Percentiles rank a stretch among this genome's conserved stretches.
phyloP scores from a whole-genome alignment of 2,888 invertebrate species.

The Xestia sexstrigata region DNA sequence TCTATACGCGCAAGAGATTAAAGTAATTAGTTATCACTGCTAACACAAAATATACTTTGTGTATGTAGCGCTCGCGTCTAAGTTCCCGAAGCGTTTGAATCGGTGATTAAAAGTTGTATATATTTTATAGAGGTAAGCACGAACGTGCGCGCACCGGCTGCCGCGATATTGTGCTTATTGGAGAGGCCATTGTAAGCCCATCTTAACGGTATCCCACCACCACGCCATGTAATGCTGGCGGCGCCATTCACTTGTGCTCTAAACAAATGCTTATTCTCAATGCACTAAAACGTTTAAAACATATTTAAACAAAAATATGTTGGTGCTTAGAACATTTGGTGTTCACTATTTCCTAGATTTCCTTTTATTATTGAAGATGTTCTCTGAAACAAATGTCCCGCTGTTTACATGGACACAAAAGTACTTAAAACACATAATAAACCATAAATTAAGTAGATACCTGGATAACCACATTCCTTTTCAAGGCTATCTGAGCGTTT shows the following conservation, averaged over 20 bases:
- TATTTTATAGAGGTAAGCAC: constrained; percentile 35
- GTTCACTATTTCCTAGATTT: constrained; percentile 9
- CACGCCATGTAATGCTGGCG: constrained; percentile 25
- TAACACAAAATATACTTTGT: constrained; percentile 5
- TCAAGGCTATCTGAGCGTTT: not conserved
- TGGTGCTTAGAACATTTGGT: not conserved
- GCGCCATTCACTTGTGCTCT: constrained; percentile 61
- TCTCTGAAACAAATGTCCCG: not conserved
- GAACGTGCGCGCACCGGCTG: constrained; percentile 42
- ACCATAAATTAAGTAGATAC: not conserved
- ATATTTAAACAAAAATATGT: not conserved
- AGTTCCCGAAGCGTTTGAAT: constrained; percentile 42
- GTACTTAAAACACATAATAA: not conserved
- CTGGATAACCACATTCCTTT: not conserved
- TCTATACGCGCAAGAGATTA: constrained; percentile 36
- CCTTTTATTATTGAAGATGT: not conserved
- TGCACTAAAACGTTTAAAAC: constrained; percentile 9
- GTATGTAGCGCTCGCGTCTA: constrained; percentile 29
- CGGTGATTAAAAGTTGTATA: constrained; percentile 22
- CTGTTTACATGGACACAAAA: not conserved
- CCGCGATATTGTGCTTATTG: constrained; percentile 58
- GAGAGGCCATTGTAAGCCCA: constrained; percentile 70
- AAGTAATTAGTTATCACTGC: constrained; percentile 47
- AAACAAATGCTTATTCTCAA: constrained; percentile 23
- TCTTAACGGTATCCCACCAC: constrained; percentile 77